Percentiles rank a stretch among this genome's conserved stretches.
phyloP scores from a whole-genome alignment of 2,113 vertebrate genomes.

The Pedionomus torquatus region DNA sequence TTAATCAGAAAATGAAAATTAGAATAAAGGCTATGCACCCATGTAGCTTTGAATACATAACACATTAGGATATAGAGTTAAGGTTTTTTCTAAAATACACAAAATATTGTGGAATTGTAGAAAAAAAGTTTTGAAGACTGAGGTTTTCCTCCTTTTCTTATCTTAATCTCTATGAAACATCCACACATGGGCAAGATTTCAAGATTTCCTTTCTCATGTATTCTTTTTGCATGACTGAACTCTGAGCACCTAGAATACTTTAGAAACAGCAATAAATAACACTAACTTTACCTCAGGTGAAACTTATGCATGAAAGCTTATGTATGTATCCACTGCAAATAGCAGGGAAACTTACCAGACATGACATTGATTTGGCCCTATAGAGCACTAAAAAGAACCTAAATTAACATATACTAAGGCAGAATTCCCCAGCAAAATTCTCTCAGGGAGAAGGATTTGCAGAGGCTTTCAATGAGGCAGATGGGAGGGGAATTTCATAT shows the following conservation, averaged over 20 bases:
- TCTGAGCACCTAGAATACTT: neutral
- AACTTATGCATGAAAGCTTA: neutral
- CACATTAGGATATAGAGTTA: neutral
- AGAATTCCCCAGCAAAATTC: neutral
- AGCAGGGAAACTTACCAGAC: neutral
- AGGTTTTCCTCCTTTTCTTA: neutral
- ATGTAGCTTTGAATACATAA: neutral
- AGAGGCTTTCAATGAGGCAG: neutral
- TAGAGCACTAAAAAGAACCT: neutral
- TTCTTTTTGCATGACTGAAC: slow-evolving; percentile 5
- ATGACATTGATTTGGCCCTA: neutral
- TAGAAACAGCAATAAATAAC: neutral
- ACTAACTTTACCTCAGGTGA: neutral
- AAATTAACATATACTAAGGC: neutral
- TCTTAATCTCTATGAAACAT: neutral
- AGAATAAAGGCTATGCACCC: neutral
- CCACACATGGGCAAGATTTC: neutral
- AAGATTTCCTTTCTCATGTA: neutral
- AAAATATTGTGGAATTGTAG: neutral
- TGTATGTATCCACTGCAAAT: neutral
- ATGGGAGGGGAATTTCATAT: neutral
- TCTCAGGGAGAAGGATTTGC: neutral
- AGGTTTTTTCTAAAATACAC: neutral
- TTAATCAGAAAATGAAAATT: neutral
- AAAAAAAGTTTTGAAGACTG: neutral